Conservation (phyloP, 1,140 invertebrate genomes). For the Bilobella aurantiaca region DNA sequence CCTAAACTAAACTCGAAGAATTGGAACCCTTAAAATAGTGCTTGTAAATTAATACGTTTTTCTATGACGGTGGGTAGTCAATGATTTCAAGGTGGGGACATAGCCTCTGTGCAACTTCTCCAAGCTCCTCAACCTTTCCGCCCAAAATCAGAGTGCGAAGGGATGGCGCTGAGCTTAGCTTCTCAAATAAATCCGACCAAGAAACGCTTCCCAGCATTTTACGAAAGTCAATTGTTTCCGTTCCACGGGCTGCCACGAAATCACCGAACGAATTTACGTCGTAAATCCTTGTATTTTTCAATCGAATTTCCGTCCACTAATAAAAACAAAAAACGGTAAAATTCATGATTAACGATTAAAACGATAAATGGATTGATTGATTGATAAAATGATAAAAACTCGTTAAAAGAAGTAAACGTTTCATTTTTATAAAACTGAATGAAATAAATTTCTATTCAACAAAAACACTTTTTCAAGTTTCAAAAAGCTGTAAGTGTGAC, state of each 20-base stretch:
- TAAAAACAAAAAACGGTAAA: not conserved
- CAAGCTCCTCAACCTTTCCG: not conserved
- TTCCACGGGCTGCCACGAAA: not conserved
- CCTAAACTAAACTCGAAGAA: too few species aligned
- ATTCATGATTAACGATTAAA: not conserved
- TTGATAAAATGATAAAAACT: too few species aligned
- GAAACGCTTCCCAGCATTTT: not conserved
- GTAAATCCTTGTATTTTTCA: slow-evolving; percentile 4
- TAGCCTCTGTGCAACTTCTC: not conserved
- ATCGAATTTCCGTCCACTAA: not conserved
- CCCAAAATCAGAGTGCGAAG: not conserved
- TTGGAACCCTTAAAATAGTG: too few species aligned
- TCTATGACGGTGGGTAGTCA: too few species aligned
- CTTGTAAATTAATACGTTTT: too few species aligned
- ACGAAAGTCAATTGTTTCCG: slow-evolving; percentile 7
- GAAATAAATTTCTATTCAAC: too few species aligned
- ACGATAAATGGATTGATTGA: not conserved
- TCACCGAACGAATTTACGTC: not conserved
- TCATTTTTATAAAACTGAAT: too few species aligned
- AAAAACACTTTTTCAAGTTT: not conserved
- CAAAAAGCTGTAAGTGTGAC: not conserved
- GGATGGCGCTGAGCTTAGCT: not conserved
- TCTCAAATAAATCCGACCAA: not conserved
- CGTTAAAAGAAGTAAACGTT: too few species aligned
- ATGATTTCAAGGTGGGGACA: too few species aligned